A percentile compares a stretch with the other conserved stretches of the same genome.
Conservation (phyloP, 2,888 invertebrate genomes). For the Seira sanloemensis region DNA sequence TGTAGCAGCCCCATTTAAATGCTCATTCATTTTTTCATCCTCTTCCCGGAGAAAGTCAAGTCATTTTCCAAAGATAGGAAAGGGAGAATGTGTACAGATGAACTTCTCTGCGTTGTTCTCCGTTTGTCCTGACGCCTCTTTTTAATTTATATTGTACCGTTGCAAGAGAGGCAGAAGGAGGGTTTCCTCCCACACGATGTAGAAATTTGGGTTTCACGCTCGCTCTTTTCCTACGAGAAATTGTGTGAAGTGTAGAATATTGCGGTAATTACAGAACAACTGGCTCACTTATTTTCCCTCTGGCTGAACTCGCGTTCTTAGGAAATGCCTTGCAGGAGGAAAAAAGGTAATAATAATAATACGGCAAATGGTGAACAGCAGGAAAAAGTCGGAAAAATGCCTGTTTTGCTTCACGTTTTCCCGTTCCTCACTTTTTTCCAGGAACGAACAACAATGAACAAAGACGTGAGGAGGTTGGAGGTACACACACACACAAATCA, state of each 20-base stretch:
- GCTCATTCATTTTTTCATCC: slow-evolving; percentile 66
- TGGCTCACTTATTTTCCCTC: not conserved
- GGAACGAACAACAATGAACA: not conserved
- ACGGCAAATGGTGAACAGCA: not conserved
- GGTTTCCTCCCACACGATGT: not conserved
- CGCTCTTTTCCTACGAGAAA: not conserved
- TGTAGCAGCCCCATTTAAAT: slow-evolving; percentile 43
- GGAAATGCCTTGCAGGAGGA: not conserved
- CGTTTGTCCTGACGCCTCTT: no score
- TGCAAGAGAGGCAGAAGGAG: no score
- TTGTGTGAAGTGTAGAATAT: not conserved
- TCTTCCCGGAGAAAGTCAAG: slow-evolving; percentile 49
- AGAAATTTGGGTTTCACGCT: no score
- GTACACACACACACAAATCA: slow-evolving; percentile 1
- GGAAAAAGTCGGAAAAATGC: not conserved
- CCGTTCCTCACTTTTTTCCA: not conserved
- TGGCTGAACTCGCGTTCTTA: not conserved
- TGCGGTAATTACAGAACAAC: slow-evolving; percentile 2
- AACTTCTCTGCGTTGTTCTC: no score
- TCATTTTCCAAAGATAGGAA: slow-evolving; percentile 50
- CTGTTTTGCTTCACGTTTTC: not conserved
- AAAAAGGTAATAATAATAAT: not conserved
- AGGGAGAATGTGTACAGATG: no score
- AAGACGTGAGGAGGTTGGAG: slow-evolving; percentile 11
- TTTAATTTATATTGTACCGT: no score